phyloP scores from a whole-genome alignment of 2,888 invertebrate species.

The Ariolimax columbianus region DNA sequence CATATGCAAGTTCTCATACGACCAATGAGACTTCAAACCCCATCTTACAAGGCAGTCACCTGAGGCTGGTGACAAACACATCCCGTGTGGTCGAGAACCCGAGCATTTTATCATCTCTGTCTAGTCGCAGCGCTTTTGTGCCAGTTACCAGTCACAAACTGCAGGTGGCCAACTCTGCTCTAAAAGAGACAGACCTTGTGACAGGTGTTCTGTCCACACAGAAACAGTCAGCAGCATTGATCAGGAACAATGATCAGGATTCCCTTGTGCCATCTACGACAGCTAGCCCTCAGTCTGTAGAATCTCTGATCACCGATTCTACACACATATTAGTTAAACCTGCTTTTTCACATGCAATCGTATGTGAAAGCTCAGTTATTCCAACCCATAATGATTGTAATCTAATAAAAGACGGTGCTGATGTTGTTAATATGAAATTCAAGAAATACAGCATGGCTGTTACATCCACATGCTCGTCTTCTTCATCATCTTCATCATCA shows the following conservation, averaged over 20 bases:
- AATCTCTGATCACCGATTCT: not conserved
- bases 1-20: not conserved
- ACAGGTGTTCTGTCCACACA: not conserved
- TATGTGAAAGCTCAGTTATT: not conserved
- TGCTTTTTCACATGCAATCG: not conserved
- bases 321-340: not conserved
- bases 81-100: constrained; percentile 32
- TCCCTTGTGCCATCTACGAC: not conserved
- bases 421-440: not conserved
- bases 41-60: not conserved
- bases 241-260: not conserved
- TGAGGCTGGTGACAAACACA: constrained; percentile 14
- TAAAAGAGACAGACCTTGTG: not conserved
- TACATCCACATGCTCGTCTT: not conserved
- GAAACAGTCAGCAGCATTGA: not conserved
- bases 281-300: not conserved
- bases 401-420: not conserved
- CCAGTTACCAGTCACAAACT: constrained; percentile 65
- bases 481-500: constrained; percentile 37
- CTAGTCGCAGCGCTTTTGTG: constrained; percentile 72
- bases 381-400: not conserved
- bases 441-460: not conserved
- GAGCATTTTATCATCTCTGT: constrained; percentile 52
- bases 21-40: not conserved
- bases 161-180: not conserved